Evolutionary conservation across 2,113 vertebrate genomes (phyloP), one percentile per base, ranked within the genome.

Genomic region (Puntigrus tetrazona): DNA sequence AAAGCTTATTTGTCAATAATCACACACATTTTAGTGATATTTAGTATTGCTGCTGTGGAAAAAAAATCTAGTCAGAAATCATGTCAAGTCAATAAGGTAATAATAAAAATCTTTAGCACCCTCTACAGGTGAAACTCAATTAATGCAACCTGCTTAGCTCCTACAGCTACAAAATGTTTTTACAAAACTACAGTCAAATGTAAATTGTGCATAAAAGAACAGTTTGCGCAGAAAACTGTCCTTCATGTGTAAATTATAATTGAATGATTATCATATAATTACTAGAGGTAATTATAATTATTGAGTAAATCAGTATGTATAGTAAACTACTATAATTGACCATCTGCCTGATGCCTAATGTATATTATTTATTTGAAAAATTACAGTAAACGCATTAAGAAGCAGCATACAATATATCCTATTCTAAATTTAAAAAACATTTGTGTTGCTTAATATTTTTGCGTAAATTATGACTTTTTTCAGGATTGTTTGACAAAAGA

Each of bases 81-180:
- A 70, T 59, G 18, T 20, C 6, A 50, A 45, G 16, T 16, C n/a
- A 29, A 2, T 43, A 18, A 41, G 45, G 18, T 41, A 11, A 5
- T 16, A 52, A 27, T 70, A 77, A 86, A 82, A 85, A 78, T 81
- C 29, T 89, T 22, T 89, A 86, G 85, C 89, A 0, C 91, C 90
- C 78, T 63, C 93, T 92, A 84, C 86, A 92, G 92, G 55, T 89
- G 36, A 82, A 13, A 83, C 22, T 38, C 0, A 11, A 50, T 31
- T 63, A 78, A 76, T 78, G 75, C 91, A 89, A 52, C 47, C 10
- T 29, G 34, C 11, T 8, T n/a, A 20, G 4, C 57, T 57, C 13
- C 52, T n/a, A 29, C 9, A 55, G 20, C 38, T 50, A 25, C 27
- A 18, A 38, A 70, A 18, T 22, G 22, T 38, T 72, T n/a, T n/a